Base-by-base conservation (phyloP, 2,888 invertebrate species). In the Ophion costatus region DNA sequence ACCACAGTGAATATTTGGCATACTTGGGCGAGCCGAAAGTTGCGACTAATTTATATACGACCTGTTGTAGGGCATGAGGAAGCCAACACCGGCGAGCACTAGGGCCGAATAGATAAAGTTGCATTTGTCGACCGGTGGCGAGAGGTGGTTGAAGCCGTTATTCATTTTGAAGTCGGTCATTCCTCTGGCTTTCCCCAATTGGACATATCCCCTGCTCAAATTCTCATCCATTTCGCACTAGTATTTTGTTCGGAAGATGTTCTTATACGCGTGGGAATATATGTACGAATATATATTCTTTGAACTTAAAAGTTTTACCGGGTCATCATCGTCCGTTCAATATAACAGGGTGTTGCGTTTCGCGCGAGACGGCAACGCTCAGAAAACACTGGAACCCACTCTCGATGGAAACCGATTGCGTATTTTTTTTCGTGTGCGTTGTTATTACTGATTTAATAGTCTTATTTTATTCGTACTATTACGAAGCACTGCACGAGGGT, bases 11-110 rank as follows among this genome's bases (percentile, higher is more conserved):
- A 38, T 38, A 38, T 38, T 38, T 9, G 38, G 9, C 9, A 9
- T 38, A 38, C 6, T 38, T 38, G 38, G 6, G 17, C 51, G 51
- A 17, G 17, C 17, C 4, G 51, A 14, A 4, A 51, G 17, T 51
- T 51, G 14, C 51, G 51, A 51, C 14, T 51, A 33, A 38, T 61
- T 82, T 7, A 74, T 59, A 64, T 75, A 85, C 80, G 94, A 98
- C 98, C 98, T 98, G 95, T 98, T 98, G 94, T 98, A 98, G 11
- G 98, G 98, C 85, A 98, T 95, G 73, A 98, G 95, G 92, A 98
- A 98, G 64, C 98, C 98, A 88, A 97, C 96, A 20, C 98, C 98
- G 42, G 98, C 98, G 80, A 98, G 95, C 77, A 98, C 95, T 85
- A 98, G 95, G 0, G 97, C 96, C 85, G 96, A 91, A 92, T 97